Evolutionary conservation across 2,113 vertebrate species (phyloP), one percentile per base, ranked within the genome.

Genomic region (Grallaria varia): DNA sequence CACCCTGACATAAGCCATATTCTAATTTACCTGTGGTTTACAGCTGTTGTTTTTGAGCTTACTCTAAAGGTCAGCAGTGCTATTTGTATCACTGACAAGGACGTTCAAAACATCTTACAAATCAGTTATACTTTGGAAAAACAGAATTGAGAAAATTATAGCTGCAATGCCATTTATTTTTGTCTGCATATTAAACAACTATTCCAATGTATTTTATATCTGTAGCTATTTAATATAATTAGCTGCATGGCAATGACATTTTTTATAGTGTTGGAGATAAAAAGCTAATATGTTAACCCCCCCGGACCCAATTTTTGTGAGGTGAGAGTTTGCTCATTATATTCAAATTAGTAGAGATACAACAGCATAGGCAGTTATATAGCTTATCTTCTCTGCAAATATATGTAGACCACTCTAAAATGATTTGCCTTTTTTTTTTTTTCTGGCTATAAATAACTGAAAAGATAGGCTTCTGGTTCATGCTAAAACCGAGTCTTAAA

Each of bases 1-100:
- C 45, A 49, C 30, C 42, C 31, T 81, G 93, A 95, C 59, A 95
- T 52, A 87, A 94, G 24, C 56, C 62, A 55, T 78, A 72, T 33
- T 91, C 83, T 96, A 89, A 96, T 96, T 95, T 96, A 96, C 95
- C 91, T 97, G 75, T 74, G 76, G 63, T 96, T 96, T 96, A 94
- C 73, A 94, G 86, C 77, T 85, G 68, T 59, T 95, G 84, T 35
- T 93, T 96, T 49, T 31, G 7, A 93, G 66, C 69, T 91, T 33
- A 82, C 35, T 18, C 71, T 89, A 95, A 97, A 96, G 89, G 95
- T 93, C 84, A 96, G 63, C 1, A 5, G 39, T 71, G 60, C 42
- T 87, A 63, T 91, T 91, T 96, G 80, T 89, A 76, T 86, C 72
- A 77, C 91, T 85, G 77, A 72, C 84, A 88, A 93, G 31, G 55